Conservation (phyloP, 2,797 vertebrate genomes). For the Cossypha dichroa region DNA sequence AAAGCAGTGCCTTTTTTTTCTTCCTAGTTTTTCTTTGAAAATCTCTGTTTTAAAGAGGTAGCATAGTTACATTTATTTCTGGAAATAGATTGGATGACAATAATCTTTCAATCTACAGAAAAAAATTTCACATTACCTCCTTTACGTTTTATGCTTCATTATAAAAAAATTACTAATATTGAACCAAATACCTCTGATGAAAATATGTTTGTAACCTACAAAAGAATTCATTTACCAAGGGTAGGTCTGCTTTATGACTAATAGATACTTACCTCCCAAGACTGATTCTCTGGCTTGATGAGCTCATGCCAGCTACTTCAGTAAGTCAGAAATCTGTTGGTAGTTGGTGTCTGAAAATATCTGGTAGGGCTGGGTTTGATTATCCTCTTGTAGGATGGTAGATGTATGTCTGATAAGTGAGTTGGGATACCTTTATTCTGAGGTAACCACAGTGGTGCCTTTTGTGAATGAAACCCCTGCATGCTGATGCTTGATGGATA, state of each 20-base stretch:
- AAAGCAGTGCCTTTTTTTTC: neutral
- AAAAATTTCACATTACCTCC: neutral
- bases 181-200: neutral
- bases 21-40: neutral
- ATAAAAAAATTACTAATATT: neutral
- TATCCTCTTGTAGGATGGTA: accelerated
- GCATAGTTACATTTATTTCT: neutral
- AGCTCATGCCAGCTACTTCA: neutral
- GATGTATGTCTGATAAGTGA: neutral
- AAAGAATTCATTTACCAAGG: neutral
- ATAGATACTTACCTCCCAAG: neutral
- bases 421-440: neutral
- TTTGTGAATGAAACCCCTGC: neutral
- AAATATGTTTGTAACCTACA: neutral
- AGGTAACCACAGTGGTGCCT: neutral
- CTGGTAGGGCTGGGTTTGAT: neutral
- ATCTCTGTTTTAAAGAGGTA: neutral
- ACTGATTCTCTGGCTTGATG: neutral
- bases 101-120: neutral
- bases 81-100: neutral
- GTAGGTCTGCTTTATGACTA: neutral
- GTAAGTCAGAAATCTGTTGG: neutral
- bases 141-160: neutral
- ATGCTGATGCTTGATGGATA: neutral
- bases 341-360: neutral